Percentiles rank a stretch among this genome's conserved stretches.
phyloP scores from a whole-genome alignment of 2,113 vertebrate species.

The Tetraodon nigroviridis region DNA sequence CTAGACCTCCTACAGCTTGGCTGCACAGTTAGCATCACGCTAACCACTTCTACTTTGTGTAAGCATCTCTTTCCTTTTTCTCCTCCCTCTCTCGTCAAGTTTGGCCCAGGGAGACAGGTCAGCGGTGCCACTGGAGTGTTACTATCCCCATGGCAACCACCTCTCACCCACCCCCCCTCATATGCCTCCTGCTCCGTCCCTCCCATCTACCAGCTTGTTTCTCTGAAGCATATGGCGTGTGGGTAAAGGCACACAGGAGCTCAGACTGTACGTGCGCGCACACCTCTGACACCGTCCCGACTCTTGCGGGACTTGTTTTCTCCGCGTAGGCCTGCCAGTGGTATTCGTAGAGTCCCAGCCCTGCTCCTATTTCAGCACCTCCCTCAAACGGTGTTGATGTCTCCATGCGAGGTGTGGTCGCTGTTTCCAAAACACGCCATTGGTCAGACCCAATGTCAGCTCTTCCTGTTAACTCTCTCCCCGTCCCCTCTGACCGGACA shows the following conservation, averaged over 20 bases:
- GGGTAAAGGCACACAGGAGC: slow-evolving; percentile 28
- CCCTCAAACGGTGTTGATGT: slow-evolving; percentile 57
- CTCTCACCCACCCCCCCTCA: slow-evolving; percentile 39
- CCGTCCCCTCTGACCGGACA: slow-evolving; percentile 23
- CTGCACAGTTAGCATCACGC: too few relatives aligned
- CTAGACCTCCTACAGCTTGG: slow-evolving; percentile 1
- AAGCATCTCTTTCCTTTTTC: slow-evolving; percentile 19
- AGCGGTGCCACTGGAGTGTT: slow-evolving; percentile 80
- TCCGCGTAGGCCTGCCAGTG: slow-evolving; percentile 63
- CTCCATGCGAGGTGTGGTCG: slow-evolving; percentile 60
- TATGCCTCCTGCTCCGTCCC: slow-evolving; percentile 23
- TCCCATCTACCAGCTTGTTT: slow-evolving; percentile 50
- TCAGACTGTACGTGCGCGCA: background rate
- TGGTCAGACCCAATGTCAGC: slow-evolving; percentile 37
- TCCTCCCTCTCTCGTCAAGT: slow-evolving; percentile 58
- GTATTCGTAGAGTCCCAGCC: slow-evolving; percentile 65
- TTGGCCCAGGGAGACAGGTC: slow-evolving; percentile 76
- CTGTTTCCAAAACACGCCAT: slow-evolving; percentile 28
- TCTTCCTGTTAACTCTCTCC: slow-evolving; percentile 49
- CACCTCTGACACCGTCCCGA: slow-evolving; percentile 41
- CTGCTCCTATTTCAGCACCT: slow-evolving; percentile 72
- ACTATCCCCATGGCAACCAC: slow-evolving; percentile 80
- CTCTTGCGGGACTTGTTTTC: slow-evolving; percentile 63
- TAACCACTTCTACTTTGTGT: too few relatives aligned
- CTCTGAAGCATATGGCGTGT: slow-evolving; percentile 49